Evolutionary conservation across 2,797 vertebrate genomes (phyloP), one percentile per base, ranked within the genome.

Genomic region (Esox masquinongy): DNA sequence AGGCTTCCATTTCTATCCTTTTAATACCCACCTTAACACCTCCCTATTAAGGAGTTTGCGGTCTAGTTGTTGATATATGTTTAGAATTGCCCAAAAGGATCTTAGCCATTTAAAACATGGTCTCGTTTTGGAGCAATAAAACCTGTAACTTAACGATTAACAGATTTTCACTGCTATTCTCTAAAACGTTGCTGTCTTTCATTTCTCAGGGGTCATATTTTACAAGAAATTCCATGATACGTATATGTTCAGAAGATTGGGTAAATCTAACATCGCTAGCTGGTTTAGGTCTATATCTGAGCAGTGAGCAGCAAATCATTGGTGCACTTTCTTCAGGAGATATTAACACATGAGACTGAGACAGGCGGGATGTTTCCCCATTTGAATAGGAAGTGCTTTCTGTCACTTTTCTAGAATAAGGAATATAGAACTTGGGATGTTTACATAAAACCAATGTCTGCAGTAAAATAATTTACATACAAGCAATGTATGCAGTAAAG

Each of bases 131-230:
- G 49, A 51, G 49, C 26, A 71, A 53, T 71, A 71, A 53, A 51
- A 53, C 26, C 26, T 12, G 31, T 50, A 50, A 51, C 17, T 17
- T 51, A 53, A 71, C 26, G 22, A 31, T 71, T 53, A 34, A 71
- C 47, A 71, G 26, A 82, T 88, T 88, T 86, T 83, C 84, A 82
- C 80, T 71, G 82, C 85, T 82, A 84, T 73, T 84, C 80, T 85
- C 72, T 81, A 29, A 51, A 71, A 71, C 26, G 61, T 31, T 67
- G 84, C 82, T 77, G 79, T 64, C 56, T 88, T 76, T 82, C 76
- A 83, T 86, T 87, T 83, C 74, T 74, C 75, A 75, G 49, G 47
- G 0, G 12, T 76, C 80, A 81, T 79, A 81, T 84, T 85, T 85
- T 74, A 84, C 70, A 43, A 75, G 81, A 81, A 80, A 82, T 84